Evolutionary conservation across 1,140 invertebrate genomes (phyloP).

Genomic region (Aphelenchoides avenae): DNA sequence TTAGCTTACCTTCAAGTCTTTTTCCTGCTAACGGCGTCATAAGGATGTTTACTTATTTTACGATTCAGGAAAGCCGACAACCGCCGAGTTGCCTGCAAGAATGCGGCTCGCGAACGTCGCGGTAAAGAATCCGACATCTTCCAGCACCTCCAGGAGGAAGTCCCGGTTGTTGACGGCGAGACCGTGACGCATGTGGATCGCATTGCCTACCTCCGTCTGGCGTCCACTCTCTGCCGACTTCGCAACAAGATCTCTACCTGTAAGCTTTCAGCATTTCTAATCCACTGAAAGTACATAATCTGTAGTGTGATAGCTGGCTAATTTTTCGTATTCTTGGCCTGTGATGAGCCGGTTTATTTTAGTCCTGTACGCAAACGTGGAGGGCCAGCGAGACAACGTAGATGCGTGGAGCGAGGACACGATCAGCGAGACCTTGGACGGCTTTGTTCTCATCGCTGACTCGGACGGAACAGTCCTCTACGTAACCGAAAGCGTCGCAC

Average conservation of each 20-base stretch:
- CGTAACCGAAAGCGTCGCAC: slow-evolving; percentile 60
- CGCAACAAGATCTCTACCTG: slow-evolving; percentile 26
- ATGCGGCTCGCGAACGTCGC: slow-evolving; percentile 52
- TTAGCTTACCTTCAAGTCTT: too few relatives aligned
- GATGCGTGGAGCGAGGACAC: slow-evolving; percentile 39
- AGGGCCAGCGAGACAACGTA: slow-evolving; percentile 11
- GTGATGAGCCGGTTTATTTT: too few relatives aligned
- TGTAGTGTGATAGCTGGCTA: too few relatives aligned
- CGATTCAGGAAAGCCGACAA: too few relatives aligned
- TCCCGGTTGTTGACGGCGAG: slow-evolving; percentile 48
- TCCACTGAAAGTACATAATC: too few relatives aligned
- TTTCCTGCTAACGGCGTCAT: too few relatives aligned
- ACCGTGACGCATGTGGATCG: slow-evolving; percentile 56
- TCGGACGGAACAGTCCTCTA: slow-evolving; percentile 58
- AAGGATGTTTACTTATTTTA: too few relatives aligned
- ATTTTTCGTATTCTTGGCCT: too few relatives aligned
- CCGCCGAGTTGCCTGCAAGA: too few relatives aligned
- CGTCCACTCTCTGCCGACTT: slow-evolving; percentile 52
- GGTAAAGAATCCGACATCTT: slow-evolving; percentile 56
- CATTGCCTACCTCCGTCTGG: slow-evolving; percentile 52
- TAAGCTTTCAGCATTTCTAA: too few relatives aligned
- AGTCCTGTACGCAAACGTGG: too few relatives aligned
- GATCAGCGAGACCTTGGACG: slow-evolving; percentile 50
- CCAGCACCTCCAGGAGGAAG: slow-evolving; percentile 49
- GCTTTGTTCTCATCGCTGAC: slow-evolving; percentile 50